A percentile compares a stretch with the other conserved stretches of the same genome.
Conservation (phyloP, 2,113 vertebrate species). For the Nannospalax galili region DNA sequence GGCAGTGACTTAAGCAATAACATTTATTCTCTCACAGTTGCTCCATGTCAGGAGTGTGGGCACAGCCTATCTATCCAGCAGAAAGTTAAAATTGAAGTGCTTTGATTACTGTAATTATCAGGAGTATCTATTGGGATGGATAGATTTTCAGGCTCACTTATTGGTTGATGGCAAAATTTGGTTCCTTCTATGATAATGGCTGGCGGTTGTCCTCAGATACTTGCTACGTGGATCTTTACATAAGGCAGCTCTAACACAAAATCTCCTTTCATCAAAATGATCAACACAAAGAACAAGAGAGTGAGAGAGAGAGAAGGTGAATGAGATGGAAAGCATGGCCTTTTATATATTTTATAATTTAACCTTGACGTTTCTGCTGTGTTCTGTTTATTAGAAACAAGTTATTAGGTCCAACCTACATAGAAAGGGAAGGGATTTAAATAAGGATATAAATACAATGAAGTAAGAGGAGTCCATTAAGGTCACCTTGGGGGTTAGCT, state of each 20-base stretch:
- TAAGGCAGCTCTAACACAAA: not conserved
- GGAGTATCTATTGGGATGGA: not conserved
- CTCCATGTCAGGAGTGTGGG: not conserved
- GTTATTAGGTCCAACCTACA: not conserved
- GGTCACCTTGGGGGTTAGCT: not conserved
- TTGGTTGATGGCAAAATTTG: not conserved
- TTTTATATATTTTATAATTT: not conserved
- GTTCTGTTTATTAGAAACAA: not conserved
- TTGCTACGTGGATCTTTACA: not conserved
- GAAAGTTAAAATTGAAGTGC: not conserved
- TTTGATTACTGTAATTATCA: not conserved
- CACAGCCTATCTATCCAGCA: not conserved
- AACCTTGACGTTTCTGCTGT: not conserved
- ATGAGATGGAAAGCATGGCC: not conserved
- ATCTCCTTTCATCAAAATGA: not conserved
- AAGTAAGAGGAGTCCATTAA: rapidly evolving
- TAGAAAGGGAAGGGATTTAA: not conserved
- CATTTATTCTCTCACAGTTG: not conserved
- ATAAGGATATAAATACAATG: not conserved
- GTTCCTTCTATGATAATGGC: not conserved
- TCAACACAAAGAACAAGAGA: not conserved
- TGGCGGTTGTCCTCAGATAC: not conserved
- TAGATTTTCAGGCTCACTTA: not conserved
- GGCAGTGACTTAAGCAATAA: not conserved
- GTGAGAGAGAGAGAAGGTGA: not conserved